Evolutionary conservation across 92 coral and sea anemone genomes (phyloP), one percentile per base, ranked within the genome.

Genomic region (Heteractis magnifica): DNA sequence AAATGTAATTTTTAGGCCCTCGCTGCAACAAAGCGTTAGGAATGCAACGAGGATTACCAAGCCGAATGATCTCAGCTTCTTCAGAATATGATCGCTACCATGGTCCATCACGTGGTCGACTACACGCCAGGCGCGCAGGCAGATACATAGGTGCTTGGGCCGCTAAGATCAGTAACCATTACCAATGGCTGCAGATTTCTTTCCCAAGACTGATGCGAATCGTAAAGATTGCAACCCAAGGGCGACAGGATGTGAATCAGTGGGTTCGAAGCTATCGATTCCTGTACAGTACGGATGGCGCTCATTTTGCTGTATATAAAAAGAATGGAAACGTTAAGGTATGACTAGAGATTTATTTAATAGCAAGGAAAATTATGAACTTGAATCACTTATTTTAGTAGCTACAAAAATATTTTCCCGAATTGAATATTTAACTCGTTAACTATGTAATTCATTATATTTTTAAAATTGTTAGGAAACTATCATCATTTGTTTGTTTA

Each of bases 141-240:
- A 79, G 85, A 14, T 79, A 81, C 19, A 80, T 86, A 44, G 98
- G 98, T 51, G 98, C 96, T 10, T 97, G 99, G 99, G 87, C 93
- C 15, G 91, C 97, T 15, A 86, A 89, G 21, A 87, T 87, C 72
- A 81, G 82, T 60, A 94, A 94, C 71, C 82, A 77, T 50, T 77
- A 87, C 41, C 99, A 97, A 65, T 97, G 90, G 87, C 76, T 97
- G 51, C 98, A 94, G 88, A 85, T 94, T 41, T 92, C 90, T 74
- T 68, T 97, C 81, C 90, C 90, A 83, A 78, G 77, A 48, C 87
- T 92, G 13, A 92, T 90, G 95, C 87, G 88, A 49, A 74, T 93
- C 51, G 92, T 92, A 0, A 87, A 92, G 90, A 82, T 93, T 65
- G 85, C 92, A 1, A 91, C 98, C 3, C 98, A 93, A 68, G 98